phyloP scores from a whole-genome alignment of 1,140 invertebrate genomes.

The Drosophila sulfurigaster region DNA sequence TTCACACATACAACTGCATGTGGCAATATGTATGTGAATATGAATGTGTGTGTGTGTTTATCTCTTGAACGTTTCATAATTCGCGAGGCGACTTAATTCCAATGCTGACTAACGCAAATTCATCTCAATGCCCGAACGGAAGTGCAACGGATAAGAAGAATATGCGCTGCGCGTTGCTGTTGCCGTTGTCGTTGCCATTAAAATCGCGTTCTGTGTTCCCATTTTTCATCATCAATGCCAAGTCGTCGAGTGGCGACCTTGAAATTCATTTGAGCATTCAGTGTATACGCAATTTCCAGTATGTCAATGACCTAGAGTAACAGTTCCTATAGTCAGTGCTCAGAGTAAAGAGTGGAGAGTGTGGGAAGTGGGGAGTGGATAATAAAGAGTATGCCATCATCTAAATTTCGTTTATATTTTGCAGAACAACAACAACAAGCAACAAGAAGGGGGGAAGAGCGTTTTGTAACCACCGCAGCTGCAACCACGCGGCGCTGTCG shows the following conservation, averaged over 20 bases:
- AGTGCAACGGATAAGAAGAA: slow-evolving; percentile 47
- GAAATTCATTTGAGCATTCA: slow-evolving; percentile 53
- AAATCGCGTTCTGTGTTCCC: slow-evolving; percentile 30
- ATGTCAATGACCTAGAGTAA: slow-evolving; percentile 49
- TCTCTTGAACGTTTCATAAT: slow-evolving; percentile 53
- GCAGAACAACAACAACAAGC: slow-evolving; percentile 24
- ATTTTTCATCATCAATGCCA: slow-evolving; percentile 50
- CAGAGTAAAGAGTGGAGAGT: neutral
- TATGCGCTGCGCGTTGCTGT: neutral
- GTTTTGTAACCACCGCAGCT: slow-evolving; percentile 54
- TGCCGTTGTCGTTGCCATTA: slow-evolving; percentile 7
- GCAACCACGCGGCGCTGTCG: slow-evolving; percentile 44
- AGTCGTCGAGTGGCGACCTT: slow-evolving; percentile 50
- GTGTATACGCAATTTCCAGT: slow-evolving; percentile 34
- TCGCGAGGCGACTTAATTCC: slow-evolving; percentile 37
- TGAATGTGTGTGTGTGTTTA: slow-evolving; percentile 30
- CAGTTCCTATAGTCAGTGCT: slow-evolving; percentile 11
- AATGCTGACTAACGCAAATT: slow-evolving; percentile 45
- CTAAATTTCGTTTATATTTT: slow-evolving; percentile 12
- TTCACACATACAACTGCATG: slow-evolving; percentile 6
- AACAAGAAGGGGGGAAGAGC: slow-evolving; percentile 8
- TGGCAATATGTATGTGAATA: neutral
- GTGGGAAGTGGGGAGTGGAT: no score
- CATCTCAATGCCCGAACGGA: slow-evolving; percentile 43
- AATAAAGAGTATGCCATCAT: neutral